Percentiles rank a stretch among this genome's conserved stretches.
These are phyloP conservation scores for Myiothlypis chrysogaster DNA, from an alignment of 2,797 vertebrate species.

Conservation along the genomic window DNA sequence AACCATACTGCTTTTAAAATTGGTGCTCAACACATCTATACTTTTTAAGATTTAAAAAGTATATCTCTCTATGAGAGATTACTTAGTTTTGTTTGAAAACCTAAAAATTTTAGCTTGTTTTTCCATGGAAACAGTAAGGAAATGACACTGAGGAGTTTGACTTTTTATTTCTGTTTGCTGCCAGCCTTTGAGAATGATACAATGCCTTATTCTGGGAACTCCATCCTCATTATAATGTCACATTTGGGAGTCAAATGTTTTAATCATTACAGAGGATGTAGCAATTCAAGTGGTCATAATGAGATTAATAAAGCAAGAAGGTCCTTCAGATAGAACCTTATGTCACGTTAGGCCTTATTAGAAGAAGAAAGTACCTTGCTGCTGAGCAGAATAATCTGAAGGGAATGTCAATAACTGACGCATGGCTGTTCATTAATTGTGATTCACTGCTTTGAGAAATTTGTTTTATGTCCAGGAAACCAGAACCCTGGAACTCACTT, in stretches of 20 bases:
- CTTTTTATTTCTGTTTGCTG: neutral
- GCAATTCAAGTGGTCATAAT: slow-evolving; percentile 55
- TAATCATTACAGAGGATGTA: slow-evolving; percentile 49
- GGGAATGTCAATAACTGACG: neutral
- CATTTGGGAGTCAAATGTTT: slow-evolving; percentile 51
- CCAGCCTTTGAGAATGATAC: neutral
- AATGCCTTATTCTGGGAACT: neutral
- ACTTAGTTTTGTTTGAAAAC: neutral
- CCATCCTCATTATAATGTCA: slow-evolving; percentile 35
- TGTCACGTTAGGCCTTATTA: slow-evolving; percentile 45
- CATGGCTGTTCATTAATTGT: slow-evolving; percentile 18
- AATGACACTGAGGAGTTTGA: neutral
- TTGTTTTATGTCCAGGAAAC: slow-evolving; percentile 9
- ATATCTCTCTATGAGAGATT: neutral
- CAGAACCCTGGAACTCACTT: slow-evolving; percentile 1
- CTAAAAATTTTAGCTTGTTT: neutral
- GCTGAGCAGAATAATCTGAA: neutral
- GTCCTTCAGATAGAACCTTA: slow-evolving; percentile 26
- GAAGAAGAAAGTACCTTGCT: neutral
- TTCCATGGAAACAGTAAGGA: neutral
- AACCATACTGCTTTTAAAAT: neutral
- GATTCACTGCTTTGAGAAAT: slow-evolving; percentile 36
- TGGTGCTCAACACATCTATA: neutral
- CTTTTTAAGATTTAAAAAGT: neutral
- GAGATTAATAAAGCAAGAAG: slow-evolving; percentile 62